These are phyloP conservation scores for Chromoteleia sp. DNA, from an alignment of 2,888 invertebrate species.

Conservation along the genomic window DNA sequence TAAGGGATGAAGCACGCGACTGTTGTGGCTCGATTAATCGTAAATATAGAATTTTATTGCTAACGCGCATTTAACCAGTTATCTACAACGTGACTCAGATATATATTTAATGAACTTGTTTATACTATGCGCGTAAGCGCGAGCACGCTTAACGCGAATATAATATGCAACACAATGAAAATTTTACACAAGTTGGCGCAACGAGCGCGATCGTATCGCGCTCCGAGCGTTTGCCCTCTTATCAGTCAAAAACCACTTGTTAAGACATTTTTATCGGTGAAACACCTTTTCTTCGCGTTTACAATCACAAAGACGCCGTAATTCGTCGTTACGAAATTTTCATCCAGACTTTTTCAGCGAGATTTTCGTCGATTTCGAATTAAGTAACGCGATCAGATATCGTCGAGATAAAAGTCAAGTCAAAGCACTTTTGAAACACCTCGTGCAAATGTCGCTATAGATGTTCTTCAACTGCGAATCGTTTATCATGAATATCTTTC, in stretches of 20 bases:
- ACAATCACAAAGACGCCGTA: slow-evolving; percentile 65
- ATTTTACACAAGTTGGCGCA: slow-evolving; percentile 66
- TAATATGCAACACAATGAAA: slow-evolving; percentile 71
- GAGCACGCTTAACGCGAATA: slow-evolving; percentile 60
- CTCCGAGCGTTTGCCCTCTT: slow-evolving; percentile 70
- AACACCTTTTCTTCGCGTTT: slow-evolving; percentile 68
- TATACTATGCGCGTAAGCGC: slow-evolving; percentile 66
- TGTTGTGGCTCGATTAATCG: slow-evolving; percentile 54
- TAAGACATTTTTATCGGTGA: slow-evolving; percentile 73
- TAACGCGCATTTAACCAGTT: slow-evolving; percentile 66
- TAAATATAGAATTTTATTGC: slow-evolving; percentile 66
- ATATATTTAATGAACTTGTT: slow-evolving; percentile 70
- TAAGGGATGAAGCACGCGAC: slow-evolving; percentile 49
- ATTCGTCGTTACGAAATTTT: slow-evolving; percentile 69
- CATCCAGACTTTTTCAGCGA: slow-evolving; percentile 39
- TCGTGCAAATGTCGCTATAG: no score
- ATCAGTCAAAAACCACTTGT: slow-evolving; percentile 74
- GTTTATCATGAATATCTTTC: no score
- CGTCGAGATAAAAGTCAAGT: slow-evolving; percentile 37
- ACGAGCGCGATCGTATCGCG: slow-evolving; percentile 65
- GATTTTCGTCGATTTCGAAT: slow-evolving; percentile 45
- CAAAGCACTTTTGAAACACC: slow-evolving; percentile 29
- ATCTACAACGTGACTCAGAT: slow-evolving; percentile 69
- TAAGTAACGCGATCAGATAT: slow-evolving; percentile 51
- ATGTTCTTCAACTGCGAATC: no score